phyloP scores from a whole-genome alignment of 2,113 vertebrate species.

The Chroicocephalus ridibundus region DNA sequence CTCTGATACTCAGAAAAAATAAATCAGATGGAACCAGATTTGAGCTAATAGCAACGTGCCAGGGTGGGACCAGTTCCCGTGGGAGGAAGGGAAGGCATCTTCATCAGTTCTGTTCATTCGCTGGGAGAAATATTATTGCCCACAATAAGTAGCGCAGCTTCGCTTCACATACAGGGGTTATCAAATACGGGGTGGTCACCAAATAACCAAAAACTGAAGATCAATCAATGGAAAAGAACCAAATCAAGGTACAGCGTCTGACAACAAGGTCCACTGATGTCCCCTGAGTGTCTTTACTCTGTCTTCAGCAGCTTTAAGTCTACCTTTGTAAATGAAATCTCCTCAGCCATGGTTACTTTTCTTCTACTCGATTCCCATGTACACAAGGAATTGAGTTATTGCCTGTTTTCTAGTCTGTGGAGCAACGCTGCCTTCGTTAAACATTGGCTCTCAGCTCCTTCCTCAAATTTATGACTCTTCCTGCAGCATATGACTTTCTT shows the following conservation, averaged over 20 bases:
- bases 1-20: not conserved
- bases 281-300: not conserved
- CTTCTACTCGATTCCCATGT: not conserved
- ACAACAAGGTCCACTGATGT: not conserved
- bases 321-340: not conserved
- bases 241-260: not conserved
- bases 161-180: not conserved
- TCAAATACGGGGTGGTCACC: not conserved
- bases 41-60: accelerated
- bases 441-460: not conserved
- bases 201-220: not conserved
- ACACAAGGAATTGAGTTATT: not conserved
- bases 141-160: not conserved
- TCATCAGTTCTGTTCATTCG: not conserved
- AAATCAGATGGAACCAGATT: not conserved
- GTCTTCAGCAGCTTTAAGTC: not conserved
- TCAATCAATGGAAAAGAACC: not conserved
- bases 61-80: not conserved
- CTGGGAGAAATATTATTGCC: not conserved
- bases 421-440: not conserved
- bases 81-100: not conserved
- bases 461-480: not conserved
- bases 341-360: not conserved
- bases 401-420: not conserved
- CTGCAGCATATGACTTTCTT: not conserved